Conservation (phyloP, 2,888 invertebrate species). For the Limnephilus marmoratus region DNA sequence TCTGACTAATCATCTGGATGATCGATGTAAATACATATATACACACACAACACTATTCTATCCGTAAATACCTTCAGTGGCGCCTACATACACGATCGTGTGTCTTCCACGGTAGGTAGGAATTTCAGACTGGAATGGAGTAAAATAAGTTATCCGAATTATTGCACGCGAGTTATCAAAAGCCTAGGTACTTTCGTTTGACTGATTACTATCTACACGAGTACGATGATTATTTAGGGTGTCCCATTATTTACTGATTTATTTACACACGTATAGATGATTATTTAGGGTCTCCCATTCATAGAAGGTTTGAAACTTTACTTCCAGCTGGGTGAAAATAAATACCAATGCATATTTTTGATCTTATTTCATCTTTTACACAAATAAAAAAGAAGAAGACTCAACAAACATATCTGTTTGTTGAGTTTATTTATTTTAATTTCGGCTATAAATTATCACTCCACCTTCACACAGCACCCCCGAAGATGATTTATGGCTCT, state of each 20-base stretch:
- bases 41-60: not conserved
- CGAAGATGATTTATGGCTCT: no score
- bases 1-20: no score
- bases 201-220: not conserved
- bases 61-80: not conserved
- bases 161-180: conserved; percentile 18
- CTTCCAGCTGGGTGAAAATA: not conserved
- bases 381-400: no score
- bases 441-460: no score
- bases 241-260: not conserved
- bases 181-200: not conserved
- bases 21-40: no score
- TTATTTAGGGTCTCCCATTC: not conserved
- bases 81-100: not conserved
- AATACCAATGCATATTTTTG: not conserved
- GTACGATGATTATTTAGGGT: not conserved
- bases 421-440: no score
- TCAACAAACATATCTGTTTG: no score
- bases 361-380: not conserved
- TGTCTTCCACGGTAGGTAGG: not conserved
- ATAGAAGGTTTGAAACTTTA: not conserved
- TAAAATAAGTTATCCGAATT: not conserved
- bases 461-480: no score
- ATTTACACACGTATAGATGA: not conserved
- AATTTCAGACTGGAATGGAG: not conserved